Base-by-base conservation (phyloP, 2,113 vertebrate genomes). In the Triplophysa siluroides region DNA sequence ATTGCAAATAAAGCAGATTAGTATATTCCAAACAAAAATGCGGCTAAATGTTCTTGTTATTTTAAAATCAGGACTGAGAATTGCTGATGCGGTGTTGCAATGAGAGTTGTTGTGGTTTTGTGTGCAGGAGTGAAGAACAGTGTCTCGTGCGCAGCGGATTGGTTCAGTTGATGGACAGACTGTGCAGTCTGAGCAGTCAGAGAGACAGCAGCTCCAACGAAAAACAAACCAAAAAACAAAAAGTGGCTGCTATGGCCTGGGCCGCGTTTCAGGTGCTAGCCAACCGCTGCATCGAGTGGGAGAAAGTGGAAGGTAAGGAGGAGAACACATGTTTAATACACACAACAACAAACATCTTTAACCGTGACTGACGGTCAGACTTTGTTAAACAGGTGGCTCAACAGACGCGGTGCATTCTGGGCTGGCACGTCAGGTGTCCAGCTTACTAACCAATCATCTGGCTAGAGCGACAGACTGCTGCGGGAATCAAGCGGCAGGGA, bases 221-320 rank as follows among this genome's bases (percentile, higher is more conserved):
- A 87, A 99, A 98, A 24, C 98, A 99, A 82, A 98, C 97, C 29
- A 98, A 94, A 88, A 99, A 98, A 66, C 98, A 99, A 88, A 98
- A 96, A 82, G 98, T 99, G 81, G 98, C 98, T 79, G 95, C 97
- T 43, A 99, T 99, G 98, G 98, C 98, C 66, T 98, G 97, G 98
- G 98, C 98, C 21, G 98, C 98, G 67, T 99, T 99, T 90, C 97
- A 99, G 90, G 98, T 98, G 87, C 91, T 99, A 11, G 98, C 98
- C 87, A 99, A 98, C 81, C 94, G 98, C 76, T 99, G 98, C 77
- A 97, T 99, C 0, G 97, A 99, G 81, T 99, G 98, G 98, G 98
- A 99, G 82, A 98, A 98, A 78, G 96, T 98, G 21, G 98, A 99
- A 95, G 97, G 98, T 99, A n/a, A n/a, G n/a, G 82, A 83, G 66